Conservation (phyloP, 2,888 invertebrate genomes). For the Platypus cylindrus region DNA sequence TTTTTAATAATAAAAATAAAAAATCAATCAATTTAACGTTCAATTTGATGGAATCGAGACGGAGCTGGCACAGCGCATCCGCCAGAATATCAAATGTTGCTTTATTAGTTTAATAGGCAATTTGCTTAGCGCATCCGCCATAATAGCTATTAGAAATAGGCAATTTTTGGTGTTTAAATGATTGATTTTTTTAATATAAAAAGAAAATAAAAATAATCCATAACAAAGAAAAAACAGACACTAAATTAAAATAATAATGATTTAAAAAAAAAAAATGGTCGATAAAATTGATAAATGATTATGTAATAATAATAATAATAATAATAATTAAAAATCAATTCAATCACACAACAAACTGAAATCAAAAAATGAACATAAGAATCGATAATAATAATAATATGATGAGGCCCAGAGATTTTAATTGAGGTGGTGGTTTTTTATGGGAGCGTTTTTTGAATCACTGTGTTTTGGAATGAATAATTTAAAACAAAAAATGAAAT, state of each 20-base stretch:
- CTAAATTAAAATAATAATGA: slow-evolving; percentile 30
- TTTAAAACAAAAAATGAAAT: no score
- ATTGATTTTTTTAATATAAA: background rate
- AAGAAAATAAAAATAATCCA: no score
- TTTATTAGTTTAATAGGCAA: background rate
- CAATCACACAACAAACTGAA: slow-evolving; percentile 36
- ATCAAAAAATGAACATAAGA: no score
- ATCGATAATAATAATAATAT: no score
- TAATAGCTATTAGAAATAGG: background rate
- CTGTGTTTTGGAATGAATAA: slow-evolving; percentile 22
- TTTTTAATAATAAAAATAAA: no score
- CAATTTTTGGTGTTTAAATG: background rate
- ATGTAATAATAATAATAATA: no score
- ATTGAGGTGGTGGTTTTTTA: slow-evolving; percentile 4
- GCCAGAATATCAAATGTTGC: no score
- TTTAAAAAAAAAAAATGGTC: slow-evolving; percentile 19
- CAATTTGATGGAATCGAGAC: no score
- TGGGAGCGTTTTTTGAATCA: no score
- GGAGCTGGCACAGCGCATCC: no score
- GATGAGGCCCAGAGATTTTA: slow-evolving; percentile 17
- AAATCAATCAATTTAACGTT: no score
- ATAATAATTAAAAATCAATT: slow-evolving; percentile 26
- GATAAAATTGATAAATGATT: no score
- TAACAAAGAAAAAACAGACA: slow-evolving; percentile 34
- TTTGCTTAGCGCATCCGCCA: background rate